Conservation (phyloP, 2,113 vertebrate species). For the Penelope pileata region DNA sequence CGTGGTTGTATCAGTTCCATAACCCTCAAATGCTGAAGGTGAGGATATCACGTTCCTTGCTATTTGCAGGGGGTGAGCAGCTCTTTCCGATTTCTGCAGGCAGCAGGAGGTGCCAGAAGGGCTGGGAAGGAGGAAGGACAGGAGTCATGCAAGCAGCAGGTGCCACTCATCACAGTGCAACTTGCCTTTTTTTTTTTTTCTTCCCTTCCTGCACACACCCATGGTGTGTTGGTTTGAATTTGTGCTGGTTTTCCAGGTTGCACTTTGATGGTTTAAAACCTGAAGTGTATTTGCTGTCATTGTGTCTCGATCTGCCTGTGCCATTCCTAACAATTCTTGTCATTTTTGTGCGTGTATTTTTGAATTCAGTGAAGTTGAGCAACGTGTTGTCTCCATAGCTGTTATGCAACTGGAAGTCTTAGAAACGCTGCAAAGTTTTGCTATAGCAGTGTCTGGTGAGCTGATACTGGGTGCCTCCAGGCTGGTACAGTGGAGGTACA, state of each 20-base stretch:
- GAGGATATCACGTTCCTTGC: accelerated
- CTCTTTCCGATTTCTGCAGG: not conserved
- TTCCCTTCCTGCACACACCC: not conserved
- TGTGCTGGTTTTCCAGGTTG: not conserved
- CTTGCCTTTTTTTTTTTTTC: not conserved
- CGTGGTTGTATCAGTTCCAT: not conserved
- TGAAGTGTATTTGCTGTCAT: not conserved
- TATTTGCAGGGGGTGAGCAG: not conserved
- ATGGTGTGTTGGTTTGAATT: not conserved
- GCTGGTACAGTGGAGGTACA: not conserved
- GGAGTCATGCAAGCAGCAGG: not conserved
- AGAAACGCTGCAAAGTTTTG: not conserved
- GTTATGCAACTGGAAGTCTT: not conserved
- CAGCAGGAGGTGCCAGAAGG: accelerated
- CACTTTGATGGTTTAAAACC: not conserved
- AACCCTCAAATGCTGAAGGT: not conserved
- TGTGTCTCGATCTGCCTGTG: accelerated
- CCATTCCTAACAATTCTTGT: accelerated
- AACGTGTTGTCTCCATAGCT: not conserved
- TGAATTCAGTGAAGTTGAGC: accelerated
- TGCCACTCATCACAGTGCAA: not conserved
- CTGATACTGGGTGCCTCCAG: not conserved
- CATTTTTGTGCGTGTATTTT: accelerated
- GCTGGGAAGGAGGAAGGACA: not conserved
- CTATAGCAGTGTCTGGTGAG: accelerated